Evolutionary conservation across 2,797 vertebrate genomes (phyloP).

Genomic region (Rhynchotus rufescens): DNA sequence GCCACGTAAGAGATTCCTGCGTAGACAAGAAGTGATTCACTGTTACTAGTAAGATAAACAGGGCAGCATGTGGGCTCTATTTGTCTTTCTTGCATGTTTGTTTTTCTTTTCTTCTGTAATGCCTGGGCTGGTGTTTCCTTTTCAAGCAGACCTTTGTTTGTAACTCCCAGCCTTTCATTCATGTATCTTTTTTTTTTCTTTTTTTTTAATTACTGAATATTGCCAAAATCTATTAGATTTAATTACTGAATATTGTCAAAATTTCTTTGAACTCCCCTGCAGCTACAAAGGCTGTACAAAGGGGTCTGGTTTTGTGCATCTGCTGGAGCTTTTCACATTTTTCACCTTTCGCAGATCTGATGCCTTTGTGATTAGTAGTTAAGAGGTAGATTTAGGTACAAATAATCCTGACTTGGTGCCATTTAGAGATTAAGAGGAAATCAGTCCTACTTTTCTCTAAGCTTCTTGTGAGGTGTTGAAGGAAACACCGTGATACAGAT

Average conservation of each 20-base stretch:
- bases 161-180: not conserved
- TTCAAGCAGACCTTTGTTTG: not conserved
- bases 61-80: not conserved
- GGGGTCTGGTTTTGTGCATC: not conserved
- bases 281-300: not conserved
- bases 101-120: not conserved
- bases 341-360: not conserved
- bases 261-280: not conserved
- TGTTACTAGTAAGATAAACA: slow-evolving; percentile 27
- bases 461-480: slow-evolving; percentile 13
- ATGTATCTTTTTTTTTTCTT: not conserved
- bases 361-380: not conserved
- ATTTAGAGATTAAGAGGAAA: slow-evolving; percentile 37
- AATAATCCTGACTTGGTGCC: slow-evolving; percentile 33
- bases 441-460: slow-evolving; percentile 35
- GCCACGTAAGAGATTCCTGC: not conserved
- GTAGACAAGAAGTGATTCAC: slow-evolving; percentile 47
- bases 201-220: not conserved
- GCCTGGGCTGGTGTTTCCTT: not conserved
- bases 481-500: not conserved
- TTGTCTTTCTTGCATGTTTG: not conserved
- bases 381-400: slow-evolving; percentile 25
- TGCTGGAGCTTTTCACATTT: not conserved
- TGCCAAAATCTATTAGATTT: not conserved
- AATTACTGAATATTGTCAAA: not conserved